phyloP scores from a whole-genome alignment of 2,113 vertebrate species.

The Puntigrus tetrazona region DNA sequence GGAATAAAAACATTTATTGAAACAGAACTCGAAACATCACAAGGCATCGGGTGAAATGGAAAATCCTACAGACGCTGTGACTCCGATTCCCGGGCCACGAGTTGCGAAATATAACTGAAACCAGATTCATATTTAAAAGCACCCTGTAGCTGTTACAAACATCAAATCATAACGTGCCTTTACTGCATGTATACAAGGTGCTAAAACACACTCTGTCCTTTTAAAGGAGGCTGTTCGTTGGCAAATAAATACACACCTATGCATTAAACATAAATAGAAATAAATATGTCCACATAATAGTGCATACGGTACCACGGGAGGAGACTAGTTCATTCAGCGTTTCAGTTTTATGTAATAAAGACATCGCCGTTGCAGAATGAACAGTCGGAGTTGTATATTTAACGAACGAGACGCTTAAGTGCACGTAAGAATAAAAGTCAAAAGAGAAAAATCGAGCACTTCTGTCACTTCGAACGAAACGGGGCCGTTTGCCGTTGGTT shows the following conservation, averaged over 20 bases:
- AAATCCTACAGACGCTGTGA: slow-evolving; percentile 17
- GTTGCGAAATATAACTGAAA: slow-evolving; percentile 1
- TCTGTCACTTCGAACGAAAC: not conserved
- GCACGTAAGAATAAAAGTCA: not conserved
- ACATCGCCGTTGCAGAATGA: not conserved
- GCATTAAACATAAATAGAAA: slow-evolving; percentile 44
- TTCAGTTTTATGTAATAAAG: slow-evolving; percentile 1
- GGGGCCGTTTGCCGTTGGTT: not conserved
- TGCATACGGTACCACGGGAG: slow-evolving; percentile 30
- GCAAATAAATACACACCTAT: slow-evolving; percentile 43
- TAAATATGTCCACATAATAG: slow-evolving; percentile 36
- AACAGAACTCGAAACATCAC: slow-evolving; percentile 39
- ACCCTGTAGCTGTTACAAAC: not conserved
- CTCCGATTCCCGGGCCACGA: slow-evolving; percentile 7
- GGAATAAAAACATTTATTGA: slow-evolving; percentile 51
- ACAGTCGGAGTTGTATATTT: not conserved
- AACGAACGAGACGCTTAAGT: not conserved
- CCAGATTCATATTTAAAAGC: slow-evolving; percentile 18
- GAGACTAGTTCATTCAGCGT: not conserved
- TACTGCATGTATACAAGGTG: slow-evolving; percentile 17
- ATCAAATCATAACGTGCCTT: slow-evolving; percentile 24
- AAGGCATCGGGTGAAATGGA: slow-evolving; percentile 45
- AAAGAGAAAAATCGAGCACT: not conserved
- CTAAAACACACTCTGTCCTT: slow-evolving; percentile 25
- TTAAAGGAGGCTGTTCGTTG: slow-evolving; percentile 10